Percentiles rank a stretch among this genome's conserved stretches.
These are phyloP conservation scores for Diabrotica undecimpunctata DNA, from an alignment of 1,140 invertebrate genomes.

Conservation along the genomic window DNA sequence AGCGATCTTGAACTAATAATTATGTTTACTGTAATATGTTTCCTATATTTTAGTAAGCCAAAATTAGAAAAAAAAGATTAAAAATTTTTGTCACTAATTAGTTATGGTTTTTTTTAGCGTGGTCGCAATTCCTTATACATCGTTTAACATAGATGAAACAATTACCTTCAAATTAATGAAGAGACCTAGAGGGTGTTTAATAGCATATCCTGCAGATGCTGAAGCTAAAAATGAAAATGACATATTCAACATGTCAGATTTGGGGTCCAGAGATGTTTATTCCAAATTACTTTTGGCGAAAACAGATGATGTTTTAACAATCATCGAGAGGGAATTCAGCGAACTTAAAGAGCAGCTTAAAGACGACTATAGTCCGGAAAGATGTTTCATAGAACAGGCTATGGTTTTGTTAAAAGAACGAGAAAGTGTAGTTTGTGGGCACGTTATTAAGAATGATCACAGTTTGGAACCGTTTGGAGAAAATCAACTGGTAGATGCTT, in stretches of 20 bases:
- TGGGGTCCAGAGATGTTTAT: constrained; percentile 50
- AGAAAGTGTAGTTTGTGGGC: constrained; percentile 24
- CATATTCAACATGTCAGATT: constrained; percentile 52
- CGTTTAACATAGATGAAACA: constrained; percentile 63
- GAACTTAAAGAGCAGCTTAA: constrained; percentile 64
- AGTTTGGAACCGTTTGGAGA: background rate
- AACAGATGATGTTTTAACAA: constrained; percentile 57
- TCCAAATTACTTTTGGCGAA: constrained; percentile 77
- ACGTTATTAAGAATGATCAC: background rate
- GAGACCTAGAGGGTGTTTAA: constrained; percentile 71
- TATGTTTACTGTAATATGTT: too few species aligned
- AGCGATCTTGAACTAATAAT: too few species aligned
- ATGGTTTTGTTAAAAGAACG: constrained; percentile 57
- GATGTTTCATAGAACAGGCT: constrained; percentile 81
- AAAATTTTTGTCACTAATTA: too few species aligned
- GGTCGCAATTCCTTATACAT: constrained; percentile 54
- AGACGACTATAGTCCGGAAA: constrained; percentile 73
- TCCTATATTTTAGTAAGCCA: too few species aligned
- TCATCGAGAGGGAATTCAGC: constrained; percentile 68
- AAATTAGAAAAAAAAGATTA: too few species aligned
- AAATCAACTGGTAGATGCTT: background rate
- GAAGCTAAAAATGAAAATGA: constrained; percentile 32
- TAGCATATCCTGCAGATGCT: constrained; percentile 62
- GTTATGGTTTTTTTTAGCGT: constrained; percentile 41
- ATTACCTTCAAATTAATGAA: constrained; percentile 86